A percentile compares a stretch with the other conserved stretches of the same genome.
These are phyloP conservation scores for Fregata magnificens DNA, from an alignment of 2,113 vertebrate species.

Conservation along the genomic window DNA sequence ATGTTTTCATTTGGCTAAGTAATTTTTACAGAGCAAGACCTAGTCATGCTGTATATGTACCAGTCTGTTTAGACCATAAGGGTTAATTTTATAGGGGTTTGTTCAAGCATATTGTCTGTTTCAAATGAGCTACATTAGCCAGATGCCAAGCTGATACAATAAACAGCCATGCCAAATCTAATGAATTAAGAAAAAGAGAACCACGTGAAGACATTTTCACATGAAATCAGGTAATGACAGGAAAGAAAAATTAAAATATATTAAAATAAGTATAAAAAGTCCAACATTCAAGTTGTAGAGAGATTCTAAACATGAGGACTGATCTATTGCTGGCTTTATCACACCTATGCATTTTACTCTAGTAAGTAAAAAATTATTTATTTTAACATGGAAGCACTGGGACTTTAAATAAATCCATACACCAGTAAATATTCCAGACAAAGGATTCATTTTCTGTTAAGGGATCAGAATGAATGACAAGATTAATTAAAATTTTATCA, in stretches of 20 bases:
- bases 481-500: background rate
- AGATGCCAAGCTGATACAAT: constrained; percentile 67
- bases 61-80: constrained; percentile 1
- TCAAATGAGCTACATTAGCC: constrained; percentile 61
- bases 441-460: background rate
- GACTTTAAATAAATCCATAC: background rate
- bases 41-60: background rate
- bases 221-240: constrained; percentile 68
- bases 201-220: constrained; percentile 51
- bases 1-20: background rate
- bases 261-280: background rate
- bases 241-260: constrained; percentile 57
- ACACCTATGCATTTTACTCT: background rate
- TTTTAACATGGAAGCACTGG: background rate
- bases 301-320: constrained; percentile 4
- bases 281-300: constrained; percentile 1
- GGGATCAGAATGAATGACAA: background rate
- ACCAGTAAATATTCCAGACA: background rate
- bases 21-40: constrained; percentile 3
- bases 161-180: constrained; percentile 67
- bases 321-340: background rate
- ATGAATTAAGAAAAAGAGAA: constrained; percentile 67
- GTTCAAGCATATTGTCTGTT: constrained; percentile 27
- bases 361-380: background rate
- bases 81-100: constrained; percentile 26